Conservation (phyloP, 2,888 invertebrate species). For the Eristalis pertinax region DNA sequence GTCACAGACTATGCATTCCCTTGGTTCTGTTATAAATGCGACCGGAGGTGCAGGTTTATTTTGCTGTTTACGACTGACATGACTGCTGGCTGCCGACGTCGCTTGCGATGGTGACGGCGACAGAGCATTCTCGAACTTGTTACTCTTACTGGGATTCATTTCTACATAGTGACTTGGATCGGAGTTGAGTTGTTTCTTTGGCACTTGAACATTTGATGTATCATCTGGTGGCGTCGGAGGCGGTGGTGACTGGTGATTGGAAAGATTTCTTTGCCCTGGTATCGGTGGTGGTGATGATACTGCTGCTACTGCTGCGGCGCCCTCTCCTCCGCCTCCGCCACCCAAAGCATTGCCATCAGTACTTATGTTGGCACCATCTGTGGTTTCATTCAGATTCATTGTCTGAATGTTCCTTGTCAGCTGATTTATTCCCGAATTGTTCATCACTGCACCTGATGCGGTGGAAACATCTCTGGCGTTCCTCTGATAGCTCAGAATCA, state of each 20-base stretch:
- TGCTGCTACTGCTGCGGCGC: constrained; percentile 51
- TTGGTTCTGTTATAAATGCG: constrained; percentile 73
- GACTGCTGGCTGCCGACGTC: constrained; percentile 46
- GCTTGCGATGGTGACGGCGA: constrained; percentile 38
- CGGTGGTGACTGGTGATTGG: constrained; percentile 45
- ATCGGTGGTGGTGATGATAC: constrained; percentile 59
- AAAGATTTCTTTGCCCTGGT: constrained; percentile 39
- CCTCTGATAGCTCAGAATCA: constrained; percentile 79
- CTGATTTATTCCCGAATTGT: constrained; percentile 54
- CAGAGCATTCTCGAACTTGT: constrained; percentile 43
- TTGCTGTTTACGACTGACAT: constrained; percentile 75
- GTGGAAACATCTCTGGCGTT: constrained; percentile 41
- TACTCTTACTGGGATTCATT: constrained; percentile 72
- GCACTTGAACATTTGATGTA: constrained; percentile 65
- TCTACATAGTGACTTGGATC: constrained; percentile 73
- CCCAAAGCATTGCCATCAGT: constrained; percentile 55
- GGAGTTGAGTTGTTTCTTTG: constrained; percentile 72
- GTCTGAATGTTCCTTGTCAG: constrained; percentile 73
- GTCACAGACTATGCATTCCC: constrained; percentile 88
- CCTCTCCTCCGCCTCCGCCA: constrained; percentile 28
- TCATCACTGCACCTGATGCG: constrained; percentile 43
- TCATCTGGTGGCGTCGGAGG: constrained; percentile 58
- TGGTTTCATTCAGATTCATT: constrained; percentile 69
- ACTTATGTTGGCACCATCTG: constrained; percentile 56
- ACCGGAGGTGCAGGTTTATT: constrained; percentile 73